Percentiles rank a stretch among this genome's conserved stretches.
These are phyloP conservation scores for Aphaenogaster floridana DNA, from an alignment of 1,140 invertebrate genomes.

Conservation along the genomic window DNA sequence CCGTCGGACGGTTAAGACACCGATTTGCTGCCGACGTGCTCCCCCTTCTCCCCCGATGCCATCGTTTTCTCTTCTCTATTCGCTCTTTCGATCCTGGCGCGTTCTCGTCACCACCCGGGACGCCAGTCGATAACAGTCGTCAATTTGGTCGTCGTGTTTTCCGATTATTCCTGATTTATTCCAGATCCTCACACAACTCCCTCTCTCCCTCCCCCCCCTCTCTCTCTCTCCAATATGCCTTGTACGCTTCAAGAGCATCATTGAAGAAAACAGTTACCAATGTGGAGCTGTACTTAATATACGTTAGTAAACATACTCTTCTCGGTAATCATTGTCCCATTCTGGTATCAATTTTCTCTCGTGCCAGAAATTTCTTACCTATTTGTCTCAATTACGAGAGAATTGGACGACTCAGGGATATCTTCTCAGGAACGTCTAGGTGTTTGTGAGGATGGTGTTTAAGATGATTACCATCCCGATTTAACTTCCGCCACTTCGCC, in stretches of 20 bases:
- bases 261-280: not conserved
- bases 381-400: conserved; percentile 83
- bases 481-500: conserved; percentile 60
- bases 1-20: conserved; percentile 83
- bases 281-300: not conserved
- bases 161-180: conserved; percentile 79
- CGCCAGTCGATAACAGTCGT: conserved; percentile 81
- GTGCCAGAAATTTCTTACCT: conserved; percentile 66
- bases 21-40: conserved; percentile 74
- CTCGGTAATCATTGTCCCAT: not conserved
- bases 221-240: not conserved
- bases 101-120: conserved; percentile 52
- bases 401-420: conserved; percentile 80
- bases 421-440: conserved; percentile 59
- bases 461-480: conserved; percentile 85
- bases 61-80: conserved; percentile 65
- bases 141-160: conserved; percentile 79
- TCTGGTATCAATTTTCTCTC: conserved; percentile 23
- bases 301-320: not conserved
- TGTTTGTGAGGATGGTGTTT: conserved; percentile 82
- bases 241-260: not conserved
- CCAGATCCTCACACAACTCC: conserved; percentile 1
- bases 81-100: conserved; percentile 54
- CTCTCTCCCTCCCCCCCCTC: conserved; percentile 8
- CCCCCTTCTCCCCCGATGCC: conserved; percentile 30